Evolutionary conservation across 2,888 invertebrate species (phyloP), one percentile per base, ranked within the genome.

Genomic region (Pelosia muscerda): DNA sequence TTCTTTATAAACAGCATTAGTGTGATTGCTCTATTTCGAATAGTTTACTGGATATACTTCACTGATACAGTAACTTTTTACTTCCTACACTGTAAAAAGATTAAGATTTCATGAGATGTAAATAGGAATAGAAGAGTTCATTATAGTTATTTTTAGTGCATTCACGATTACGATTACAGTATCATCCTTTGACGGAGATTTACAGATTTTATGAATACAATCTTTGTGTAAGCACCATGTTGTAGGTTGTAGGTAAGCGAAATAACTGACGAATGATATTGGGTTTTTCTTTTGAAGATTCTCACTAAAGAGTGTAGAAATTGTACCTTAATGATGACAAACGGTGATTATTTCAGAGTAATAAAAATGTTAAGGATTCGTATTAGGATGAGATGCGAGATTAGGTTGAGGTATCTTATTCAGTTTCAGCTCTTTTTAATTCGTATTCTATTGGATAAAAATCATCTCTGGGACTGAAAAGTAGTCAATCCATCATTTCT

Each of bases 1-100:
- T 22, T 38, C 58, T 49, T 63, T 26, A 57, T 66, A 62, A 66
- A 62, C 49, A 57, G 25, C 34, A 55, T 34, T 38, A 62, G 62
- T 49, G 15, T 56, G 42, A 60, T 54, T 55, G 55, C 49, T 62
- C 13, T 26, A 49, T 61, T 34, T 28, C n/a, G n/a, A 59, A 23
- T 54, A 26, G 25, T 22, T 60, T 55, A 54, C 22, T 49, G 25
- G 25, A 58, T 19, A 54, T 65, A 28, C 22, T 57, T 53, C 25
- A 26, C 10, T 42, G 19, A 61, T 49, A 49, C 9, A 26, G 22
- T n/a, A 28, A 55, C 23, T 55, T 55, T 25, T 42, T 42, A 19
- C 42, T 42, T 42, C 42, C 42, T 42, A 42, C 31, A 10, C 42
- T 42, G 42, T 42, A 38, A 38, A 38, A 38, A 19, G 15, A 42